phyloP scores from a whole-genome alignment of 2,888 invertebrate genomes.

The Drosophila ochracea region DNA sequence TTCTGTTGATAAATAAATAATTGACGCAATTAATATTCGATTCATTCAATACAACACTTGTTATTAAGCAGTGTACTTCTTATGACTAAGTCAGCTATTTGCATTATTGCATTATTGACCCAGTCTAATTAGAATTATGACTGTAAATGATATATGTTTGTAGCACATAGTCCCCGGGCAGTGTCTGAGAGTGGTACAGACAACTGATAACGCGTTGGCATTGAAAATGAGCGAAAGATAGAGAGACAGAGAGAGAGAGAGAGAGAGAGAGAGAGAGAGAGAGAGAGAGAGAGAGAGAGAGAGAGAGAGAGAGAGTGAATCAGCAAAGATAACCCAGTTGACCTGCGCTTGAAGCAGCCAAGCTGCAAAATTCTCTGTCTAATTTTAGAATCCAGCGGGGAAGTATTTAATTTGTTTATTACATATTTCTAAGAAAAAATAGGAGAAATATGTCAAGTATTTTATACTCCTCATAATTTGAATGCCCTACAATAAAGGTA shows the following conservation, averaged over 20 bases:
- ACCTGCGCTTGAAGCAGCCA: conserved; percentile 8
- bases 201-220: conserved; percentile 14
- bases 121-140: background rate
- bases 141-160: conserved; percentile 8
- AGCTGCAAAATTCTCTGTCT: conserved; percentile 8
- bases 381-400: background rate
- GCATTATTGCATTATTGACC: conserved; percentile 17
- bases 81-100: background rate
- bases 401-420: background rate
- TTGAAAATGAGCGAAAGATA: conserved; percentile 22
- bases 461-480: background rate
- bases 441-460: background rate
- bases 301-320: background rate
- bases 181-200: background rate
- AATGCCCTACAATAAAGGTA: background rate
- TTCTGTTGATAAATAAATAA: conserved; percentile 3
- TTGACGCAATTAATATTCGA: background rate
- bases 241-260: background rate
- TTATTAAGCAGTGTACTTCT: background rate
- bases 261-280: background rate
- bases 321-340: conserved; percentile 24
- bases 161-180: background rate
- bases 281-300: background rate
- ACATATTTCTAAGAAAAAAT: background rate
- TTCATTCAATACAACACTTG: background rate